Percentiles rank a stretch among this genome's conserved stretches.
phyloP scores from a whole-genome alignment of 2,113 vertebrate species.

The Calonectris borealis region DNA sequence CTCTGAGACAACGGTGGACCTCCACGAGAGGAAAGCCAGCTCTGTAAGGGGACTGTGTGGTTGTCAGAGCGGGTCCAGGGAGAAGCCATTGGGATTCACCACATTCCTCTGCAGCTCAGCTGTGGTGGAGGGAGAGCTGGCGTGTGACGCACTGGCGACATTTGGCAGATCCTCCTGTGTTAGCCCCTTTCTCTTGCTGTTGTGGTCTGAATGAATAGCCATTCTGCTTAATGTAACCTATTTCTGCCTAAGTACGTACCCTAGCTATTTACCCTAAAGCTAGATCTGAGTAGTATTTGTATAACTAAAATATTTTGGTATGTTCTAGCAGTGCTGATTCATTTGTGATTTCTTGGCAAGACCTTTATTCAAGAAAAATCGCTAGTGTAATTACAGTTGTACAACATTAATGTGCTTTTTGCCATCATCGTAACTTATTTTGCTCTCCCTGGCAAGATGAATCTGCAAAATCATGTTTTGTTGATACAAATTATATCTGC shows the following conservation, averaged over 20 bases:
- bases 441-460: not conserved
- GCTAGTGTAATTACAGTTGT: not conserved
- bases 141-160: not conserved
- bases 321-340: not conserved
- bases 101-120: not conserved
- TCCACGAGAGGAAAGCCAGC: not conserved
- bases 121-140: not conserved
- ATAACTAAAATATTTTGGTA: not conserved
- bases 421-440: not conserved
- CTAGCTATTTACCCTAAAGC: not conserved
- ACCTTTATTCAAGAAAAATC: not conserved
- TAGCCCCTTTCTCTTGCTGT: conserved; percentile 23
- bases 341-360: conserved; percentile 8
- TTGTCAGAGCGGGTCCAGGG: not conserved
- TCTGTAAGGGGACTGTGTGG: not conserved
- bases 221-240: conserved; percentile 35
- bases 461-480: not conserved
- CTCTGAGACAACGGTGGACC: not conserved
- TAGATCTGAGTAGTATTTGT: not conserved
- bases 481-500: not conserved
- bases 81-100: not conserved
- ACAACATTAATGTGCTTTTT: not conserved
- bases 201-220: conserved; percentile 16
- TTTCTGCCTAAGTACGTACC: not conserved
- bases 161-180: conserved; percentile 10